phyloP scores from a whole-genome alignment of 2,797 vertebrate species.

The Eleutherodactylus coqui region DNA sequence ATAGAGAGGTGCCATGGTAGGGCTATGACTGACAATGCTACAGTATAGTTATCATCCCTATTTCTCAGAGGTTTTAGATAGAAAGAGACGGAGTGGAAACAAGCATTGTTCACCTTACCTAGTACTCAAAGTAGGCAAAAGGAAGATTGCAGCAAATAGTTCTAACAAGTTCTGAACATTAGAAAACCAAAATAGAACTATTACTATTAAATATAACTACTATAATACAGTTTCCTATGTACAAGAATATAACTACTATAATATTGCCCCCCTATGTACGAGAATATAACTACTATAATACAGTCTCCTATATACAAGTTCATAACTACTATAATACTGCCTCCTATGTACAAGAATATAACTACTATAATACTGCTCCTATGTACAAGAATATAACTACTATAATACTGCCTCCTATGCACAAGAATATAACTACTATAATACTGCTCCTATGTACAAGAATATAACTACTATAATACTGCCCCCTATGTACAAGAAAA shows the following conservation, averaged over 20 bases:
- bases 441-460: neutral
- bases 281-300: neutral
- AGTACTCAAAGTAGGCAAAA: neutral
- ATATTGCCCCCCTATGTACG: neutral
- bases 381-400: slow-evolving; percentile 2
- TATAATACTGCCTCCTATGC: slow-evolving; percentile 1
- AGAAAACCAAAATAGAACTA: too few species aligned
- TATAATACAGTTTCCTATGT: neutral
- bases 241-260: neutral
- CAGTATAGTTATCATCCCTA: neutral
- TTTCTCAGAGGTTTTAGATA: neutral
- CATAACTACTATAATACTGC: neutral
- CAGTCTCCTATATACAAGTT: neutral
- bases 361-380: neutral
- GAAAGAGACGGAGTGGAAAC: neutral
- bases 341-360: slow-evolving; percentile 7
- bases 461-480: neutral
- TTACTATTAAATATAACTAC: neutral
- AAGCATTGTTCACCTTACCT: neutral
- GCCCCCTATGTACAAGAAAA: neutral
- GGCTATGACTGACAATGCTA: neutral
- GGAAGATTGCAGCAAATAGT: neutral
- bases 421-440: slow-evolving; percentile 1
- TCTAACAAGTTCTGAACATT: neutral
- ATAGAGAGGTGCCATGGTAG: neutral